Evolutionary conservation across 2,113 vertebrate genomes (phyloP), one percentile per base, ranked within the genome.

Genomic region (Aix galericulata): DNA sequence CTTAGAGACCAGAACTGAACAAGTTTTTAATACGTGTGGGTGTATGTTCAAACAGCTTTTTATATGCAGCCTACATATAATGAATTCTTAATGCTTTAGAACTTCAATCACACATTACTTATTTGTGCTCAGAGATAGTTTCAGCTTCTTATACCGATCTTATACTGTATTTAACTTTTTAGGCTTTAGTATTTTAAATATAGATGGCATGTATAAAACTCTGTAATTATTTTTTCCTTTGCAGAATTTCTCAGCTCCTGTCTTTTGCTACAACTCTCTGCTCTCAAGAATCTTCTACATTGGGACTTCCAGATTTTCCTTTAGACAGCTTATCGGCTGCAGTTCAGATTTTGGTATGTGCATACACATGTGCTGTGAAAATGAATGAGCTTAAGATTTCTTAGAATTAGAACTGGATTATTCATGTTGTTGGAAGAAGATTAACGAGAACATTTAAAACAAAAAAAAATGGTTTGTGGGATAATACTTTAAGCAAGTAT

Each of bases 281-380:
- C 97, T 99, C 99, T 58, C 98, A 99, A 98, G 99, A 99, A 97
- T 99, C 99, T 18, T 98, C 98, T 82, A 95, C 92, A 34, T 60
- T 99, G 78, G 99, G 99, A 82, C 98, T 99, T 81, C 99, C 99
- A 75, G 99, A 99, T 98, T 99, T 99, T 96, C 99, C 99, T 82
- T 96, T 99, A 96, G 99, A 99, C 97, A 99, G 98, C 94, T 97
- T 99, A 82, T 97, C 98, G 10, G 97, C 98, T 86, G 98, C 98
- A 52, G 94, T 99, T 95, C 97, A 97, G 81, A 97, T 99, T 92
- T 96, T 99, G 98, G 99, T 99, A 98, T 97, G 98, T 98, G 60
- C 62, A 48, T 91, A 60, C 81, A 78, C 10, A 60, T 86, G 10
- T 93, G 67, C 92, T 94, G 58, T 92, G 83, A 89, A 93, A 89